Percentiles rank a stretch among this genome's conserved stretches.
phyloP scores from a whole-genome alignment of 2,113 vertebrate species.

The Callocephalon fimbriatum region DNA sequence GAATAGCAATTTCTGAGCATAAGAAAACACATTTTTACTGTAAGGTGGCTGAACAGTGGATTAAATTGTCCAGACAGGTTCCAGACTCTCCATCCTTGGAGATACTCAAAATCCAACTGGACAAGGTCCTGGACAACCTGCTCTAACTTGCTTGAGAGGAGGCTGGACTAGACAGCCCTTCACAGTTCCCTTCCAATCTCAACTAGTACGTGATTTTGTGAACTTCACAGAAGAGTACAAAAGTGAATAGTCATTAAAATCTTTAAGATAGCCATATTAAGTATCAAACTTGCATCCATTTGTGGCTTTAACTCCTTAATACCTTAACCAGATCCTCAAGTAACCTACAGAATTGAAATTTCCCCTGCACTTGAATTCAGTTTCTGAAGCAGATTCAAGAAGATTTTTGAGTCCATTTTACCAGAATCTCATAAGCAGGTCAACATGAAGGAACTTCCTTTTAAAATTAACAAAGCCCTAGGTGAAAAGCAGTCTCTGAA shows the following conservation, averaged over 20 bases:
- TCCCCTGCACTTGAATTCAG: neutral
- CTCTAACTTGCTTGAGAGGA: neutral
- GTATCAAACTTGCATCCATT: neutral
- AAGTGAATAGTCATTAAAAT: neutral
- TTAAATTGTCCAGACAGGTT: neutral
- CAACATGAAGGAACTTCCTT: neutral
- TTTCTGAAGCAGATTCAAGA: neutral
- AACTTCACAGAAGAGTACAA: neutral
- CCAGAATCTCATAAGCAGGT: neutral
- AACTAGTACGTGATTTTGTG: neutral
- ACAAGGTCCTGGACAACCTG: neutral
- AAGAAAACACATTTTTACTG: neutral
- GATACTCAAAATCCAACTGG: neutral
- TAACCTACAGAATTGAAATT: neutral
- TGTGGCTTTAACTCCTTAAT: neutral
- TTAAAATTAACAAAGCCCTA: neutral
- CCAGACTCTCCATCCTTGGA: neutral
- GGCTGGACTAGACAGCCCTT: neutral
- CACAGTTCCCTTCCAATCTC: neutral
- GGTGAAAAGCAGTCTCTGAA: neutral
- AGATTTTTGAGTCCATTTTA: neutral
- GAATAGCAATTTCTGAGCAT: neutral
- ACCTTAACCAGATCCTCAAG: neutral
- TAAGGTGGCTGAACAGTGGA: neutral
- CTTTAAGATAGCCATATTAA: neutral